Evolutionary conservation across 1,140 invertebrate species (phyloP), one percentile per base, ranked within the genome.

Genomic region (Drosophila nikananu): DNA sequence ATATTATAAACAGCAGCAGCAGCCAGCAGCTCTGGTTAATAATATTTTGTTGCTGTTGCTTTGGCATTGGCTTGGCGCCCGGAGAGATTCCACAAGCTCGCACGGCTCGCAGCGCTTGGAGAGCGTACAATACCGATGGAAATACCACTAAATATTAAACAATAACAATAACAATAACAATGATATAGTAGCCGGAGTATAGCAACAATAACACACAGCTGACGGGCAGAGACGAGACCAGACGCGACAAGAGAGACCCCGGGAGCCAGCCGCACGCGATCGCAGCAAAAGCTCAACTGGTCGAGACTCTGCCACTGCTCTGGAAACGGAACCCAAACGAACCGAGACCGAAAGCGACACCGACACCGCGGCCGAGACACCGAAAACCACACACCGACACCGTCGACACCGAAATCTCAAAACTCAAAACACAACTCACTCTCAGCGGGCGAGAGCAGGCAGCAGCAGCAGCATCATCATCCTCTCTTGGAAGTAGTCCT

Each of bases 231-330:
- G 76, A 79, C 35, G 30, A 54, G 60, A 79, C 35, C 21, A 54
- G 60, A 54, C 46, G 35, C 58, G 27, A 55, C 52, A 19, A 67
- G 42, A 67, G 35, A 71, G 44, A 73, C 67, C 68, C 35, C 54
- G 67, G 60, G 32, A 83, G 78, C 84, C 86, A 89, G 86, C 86
- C 86, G 86, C 86, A 89, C 86, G 86, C 86, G 86, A 90, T 89
- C 86, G 81, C 86, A 90, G 81, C 86, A 84, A 89, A 86, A 90
- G 86, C 86, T 90, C 86, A 89, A 90, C 86, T 89, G 86, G 71
- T 79, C 74, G 81, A 62, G 80, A 44, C 67, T 54, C 77, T 63
- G 76, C 75, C 67, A 42, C 77, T 63, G 76, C 75, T 62, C 65
- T 62, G 66, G 52, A 75, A 67, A 37, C 60, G 52, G 65, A 79